Evolutionary conservation across 1,140 invertebrate species (phyloP).

Genomic region (Bombus turneri): DNA sequence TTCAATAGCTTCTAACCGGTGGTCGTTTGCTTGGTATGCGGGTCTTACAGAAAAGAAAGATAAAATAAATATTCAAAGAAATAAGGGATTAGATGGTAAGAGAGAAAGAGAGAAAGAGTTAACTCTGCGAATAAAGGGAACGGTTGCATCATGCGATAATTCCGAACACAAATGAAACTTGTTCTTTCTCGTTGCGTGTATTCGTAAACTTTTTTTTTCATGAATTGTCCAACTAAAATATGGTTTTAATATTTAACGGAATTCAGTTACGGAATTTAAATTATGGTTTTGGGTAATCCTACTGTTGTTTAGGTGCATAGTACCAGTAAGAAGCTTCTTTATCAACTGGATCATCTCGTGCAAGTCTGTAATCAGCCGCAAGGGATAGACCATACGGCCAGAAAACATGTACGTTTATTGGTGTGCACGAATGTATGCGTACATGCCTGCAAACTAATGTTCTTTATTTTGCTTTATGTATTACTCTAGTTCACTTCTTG

Average conservation of each 20-base stretch:
- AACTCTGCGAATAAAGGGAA: background rate
- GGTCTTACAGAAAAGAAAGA: constrained; percentile 55
- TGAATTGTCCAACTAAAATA: constrained; percentile 26
- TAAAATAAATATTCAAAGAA: background rate
- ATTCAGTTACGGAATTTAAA: constrained; percentile 36
- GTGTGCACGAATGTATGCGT: constrained; percentile 39
- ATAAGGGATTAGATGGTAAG: constrained; percentile 33
- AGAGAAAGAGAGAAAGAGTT: constrained; percentile 4
- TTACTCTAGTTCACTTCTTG: background rate
- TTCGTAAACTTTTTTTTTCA: constrained; percentile 7
- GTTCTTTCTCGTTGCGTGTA: background rate
- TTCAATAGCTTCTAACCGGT: constrained; percentile 58
- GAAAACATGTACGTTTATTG: constrained; percentile 87
- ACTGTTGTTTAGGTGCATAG: constrained; percentile 92
- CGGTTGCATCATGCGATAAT: background rate
- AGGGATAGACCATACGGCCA: constrained; percentile 85
- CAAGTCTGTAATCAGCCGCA: constrained; percentile 96
- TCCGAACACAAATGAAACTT: background rate
- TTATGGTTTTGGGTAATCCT: constrained; percentile 72
- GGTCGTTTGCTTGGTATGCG: constrained; percentile 76
- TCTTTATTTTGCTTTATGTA: background rate
- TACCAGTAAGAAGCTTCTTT: constrained; percentile 97
- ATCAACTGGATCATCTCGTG: constrained; percentile 97
- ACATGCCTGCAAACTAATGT: constrained; percentile 15
- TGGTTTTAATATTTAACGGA: constrained; percentile 34